Percentiles rank a stretch among this genome's conserved stretches.
Conservation (phyloP, 2,113 vertebrate genomes). For the Aspiorhynchus laticeps region DNA sequence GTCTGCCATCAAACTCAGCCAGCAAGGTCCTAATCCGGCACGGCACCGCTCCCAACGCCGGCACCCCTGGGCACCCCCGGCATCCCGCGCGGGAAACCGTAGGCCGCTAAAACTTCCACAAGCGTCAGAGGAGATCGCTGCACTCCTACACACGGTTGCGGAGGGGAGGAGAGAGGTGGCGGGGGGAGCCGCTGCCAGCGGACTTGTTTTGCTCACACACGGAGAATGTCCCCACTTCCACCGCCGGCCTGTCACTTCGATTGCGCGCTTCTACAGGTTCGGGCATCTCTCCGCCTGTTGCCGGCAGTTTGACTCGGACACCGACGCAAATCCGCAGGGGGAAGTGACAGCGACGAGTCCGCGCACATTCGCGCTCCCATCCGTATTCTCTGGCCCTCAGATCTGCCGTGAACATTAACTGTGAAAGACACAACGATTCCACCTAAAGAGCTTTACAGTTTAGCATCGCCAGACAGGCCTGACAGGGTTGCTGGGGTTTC, state of each 20-base stretch:
- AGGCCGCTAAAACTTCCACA: conserved; percentile 68
- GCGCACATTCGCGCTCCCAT: not conserved
- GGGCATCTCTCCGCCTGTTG: conserved; percentile 75
- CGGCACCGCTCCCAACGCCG: conserved; percentile 84
- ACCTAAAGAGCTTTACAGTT: conserved; percentile 68
- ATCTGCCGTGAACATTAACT: conserved; percentile 73
- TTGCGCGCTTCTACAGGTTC: conserved; percentile 80
- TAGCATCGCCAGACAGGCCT: conserved; percentile 67
- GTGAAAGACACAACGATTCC: conserved; percentile 74
- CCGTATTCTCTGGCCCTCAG: conserved; percentile 60
- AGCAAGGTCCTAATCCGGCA: conserved; percentile 84
- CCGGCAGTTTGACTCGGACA: conserved; percentile 71
- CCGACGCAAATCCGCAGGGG: conserved; percentile 71
- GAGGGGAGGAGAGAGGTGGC: conserved; percentile 33
- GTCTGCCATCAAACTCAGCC: conserved; percentile 87
- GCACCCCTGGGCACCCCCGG: conserved; percentile 63
- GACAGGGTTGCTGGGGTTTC: conserved; percentile 72
- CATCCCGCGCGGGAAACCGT: conserved; percentile 56
- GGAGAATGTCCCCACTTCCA: conserved; percentile 54
- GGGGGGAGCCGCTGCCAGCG: conserved; percentile 56
- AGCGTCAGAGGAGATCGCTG: conserved; percentile 29
- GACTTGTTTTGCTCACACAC: conserved; percentile 61
- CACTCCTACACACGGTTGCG: conserved; percentile 27
- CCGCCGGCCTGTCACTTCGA: conserved; percentile 69
- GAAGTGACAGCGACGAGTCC: conserved; percentile 69